Conservation (phyloP, 2,888 invertebrate genomes). For the Copidosoma aretas region DNA sequence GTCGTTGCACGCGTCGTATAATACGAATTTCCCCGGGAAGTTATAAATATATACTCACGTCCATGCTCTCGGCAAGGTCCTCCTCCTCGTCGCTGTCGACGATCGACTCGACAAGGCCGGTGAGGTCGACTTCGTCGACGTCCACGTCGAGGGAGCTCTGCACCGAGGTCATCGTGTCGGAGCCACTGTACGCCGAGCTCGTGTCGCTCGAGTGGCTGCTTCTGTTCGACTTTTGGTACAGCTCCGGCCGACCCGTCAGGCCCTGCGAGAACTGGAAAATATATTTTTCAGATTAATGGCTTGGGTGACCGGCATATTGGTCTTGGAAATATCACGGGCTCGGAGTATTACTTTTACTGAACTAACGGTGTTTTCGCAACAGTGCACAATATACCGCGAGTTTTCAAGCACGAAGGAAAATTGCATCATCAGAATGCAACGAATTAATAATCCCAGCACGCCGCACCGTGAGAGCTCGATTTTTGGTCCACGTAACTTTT, state of each 20-base stretch:
- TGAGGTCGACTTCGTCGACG: constrained; percentile 85
- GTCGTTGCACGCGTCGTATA: no score
- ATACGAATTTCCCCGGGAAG: not conserved
- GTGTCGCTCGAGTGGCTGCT: constrained; percentile 91
- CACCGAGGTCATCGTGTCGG: constrained; percentile 93
- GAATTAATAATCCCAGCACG: no score
- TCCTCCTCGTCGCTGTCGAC: constrained; percentile 97
- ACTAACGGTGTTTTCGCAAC: no score
- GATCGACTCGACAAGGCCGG: constrained; percentile 92
- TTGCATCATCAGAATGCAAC: no score
- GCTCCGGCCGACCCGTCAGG: constrained; percentile 69
- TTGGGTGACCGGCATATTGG: no score
- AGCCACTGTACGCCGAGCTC: constrained; percentile 94
- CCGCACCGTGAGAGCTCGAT: no score
- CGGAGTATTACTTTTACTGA: not conserved
- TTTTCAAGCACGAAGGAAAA: no score
- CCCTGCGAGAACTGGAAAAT: constrained; percentile 59
- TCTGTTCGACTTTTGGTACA: constrained; percentile 83
- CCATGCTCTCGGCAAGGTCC: constrained; percentile 89
- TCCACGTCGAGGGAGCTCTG: constrained; percentile 80
- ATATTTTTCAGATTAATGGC: not conserved
- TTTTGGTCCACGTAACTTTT: no score
- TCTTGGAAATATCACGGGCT: not conserved
- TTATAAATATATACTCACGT: constrained; percentile 65
- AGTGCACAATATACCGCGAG: no score